These are phyloP conservation scores for Lagorchestes hirsutus DNA, from an alignment of 2,797 vertebrate species.

Conservation along the genomic window DNA sequence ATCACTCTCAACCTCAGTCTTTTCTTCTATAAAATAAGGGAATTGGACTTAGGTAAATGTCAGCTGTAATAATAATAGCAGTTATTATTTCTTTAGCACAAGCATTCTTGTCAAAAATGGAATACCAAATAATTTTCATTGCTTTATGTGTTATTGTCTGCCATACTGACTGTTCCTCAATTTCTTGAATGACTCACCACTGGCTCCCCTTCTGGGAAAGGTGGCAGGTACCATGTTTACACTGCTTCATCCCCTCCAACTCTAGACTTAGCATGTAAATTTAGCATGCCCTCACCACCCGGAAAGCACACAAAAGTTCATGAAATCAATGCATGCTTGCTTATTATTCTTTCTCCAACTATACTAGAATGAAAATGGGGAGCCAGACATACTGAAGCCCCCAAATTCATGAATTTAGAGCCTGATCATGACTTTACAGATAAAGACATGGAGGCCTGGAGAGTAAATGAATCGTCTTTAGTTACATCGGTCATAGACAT, in stretches of 20 bases:
- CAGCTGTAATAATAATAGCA: not conserved
- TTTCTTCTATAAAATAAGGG: not conserved
- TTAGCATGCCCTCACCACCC: not conserved
- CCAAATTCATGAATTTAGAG: too few relatives aligned
- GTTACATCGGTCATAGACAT: too few relatives aligned
- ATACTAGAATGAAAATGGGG: too few relatives aligned
- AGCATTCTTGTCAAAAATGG: conserved; percentile 12
- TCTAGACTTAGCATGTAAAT: not conserved
- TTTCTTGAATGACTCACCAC: not conserved
- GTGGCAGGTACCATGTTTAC: not conserved
- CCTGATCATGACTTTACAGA: too few relatives aligned
- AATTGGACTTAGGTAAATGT: not conserved
- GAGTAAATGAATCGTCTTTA: too few relatives aligned
- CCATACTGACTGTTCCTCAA: not conserved
- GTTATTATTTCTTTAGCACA: conserved; percentile 38
- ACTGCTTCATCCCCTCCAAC: not conserved
- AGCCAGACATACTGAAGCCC: too few relatives aligned
- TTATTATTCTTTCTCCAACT: not conserved
- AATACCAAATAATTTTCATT: conserved; percentile 9
- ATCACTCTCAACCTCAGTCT: not conserved
- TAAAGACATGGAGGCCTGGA: too few relatives aligned
- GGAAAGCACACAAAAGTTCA: not conserved
- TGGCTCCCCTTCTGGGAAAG: not conserved
- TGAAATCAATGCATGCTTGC: not conserved
- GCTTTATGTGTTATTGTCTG: not conserved